A percentile compares a stretch with the other conserved stretches of the same genome.
Evolutionary conservation across 2,113 vertebrate genomes (phyloP).

Genomic region (Scalopus aquaticus): DNA sequence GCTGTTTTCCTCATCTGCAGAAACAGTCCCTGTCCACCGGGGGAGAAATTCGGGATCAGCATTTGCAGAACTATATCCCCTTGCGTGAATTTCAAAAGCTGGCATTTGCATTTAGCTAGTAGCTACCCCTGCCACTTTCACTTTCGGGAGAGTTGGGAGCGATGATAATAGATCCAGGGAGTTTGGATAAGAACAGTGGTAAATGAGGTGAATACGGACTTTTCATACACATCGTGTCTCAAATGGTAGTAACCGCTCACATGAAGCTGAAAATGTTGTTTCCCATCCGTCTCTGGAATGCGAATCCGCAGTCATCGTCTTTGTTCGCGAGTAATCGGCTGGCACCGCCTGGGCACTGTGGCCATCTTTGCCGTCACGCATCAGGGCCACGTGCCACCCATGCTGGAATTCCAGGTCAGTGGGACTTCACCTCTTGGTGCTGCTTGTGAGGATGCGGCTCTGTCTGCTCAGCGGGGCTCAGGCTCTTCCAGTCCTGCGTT

Average conservation of each 20-base stretch:
- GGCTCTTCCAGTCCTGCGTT: slow-evolving; percentile 4
- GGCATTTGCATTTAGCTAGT: background rate
- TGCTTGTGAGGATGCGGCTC: background rate
- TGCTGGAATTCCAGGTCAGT: background rate
- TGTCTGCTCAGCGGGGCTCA: slow-evolving; percentile 3
- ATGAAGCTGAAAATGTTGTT: background rate
- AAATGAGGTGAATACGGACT: background rate
- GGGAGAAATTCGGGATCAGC: background rate
- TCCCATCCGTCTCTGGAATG: background rate
- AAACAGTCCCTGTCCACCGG: background rate
- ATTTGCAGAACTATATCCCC: background rate
- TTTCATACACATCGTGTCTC: background rate
- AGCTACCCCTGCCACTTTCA: background rate
- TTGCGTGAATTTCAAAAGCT: background rate
- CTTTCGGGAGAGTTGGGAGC: background rate
- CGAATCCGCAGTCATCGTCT: background rate
- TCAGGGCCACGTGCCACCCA: too few relatives aligned
- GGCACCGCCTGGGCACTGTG: background rate
- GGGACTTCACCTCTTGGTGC: background rate
- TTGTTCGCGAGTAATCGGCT: background rate
- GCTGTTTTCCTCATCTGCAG: slow-evolving; percentile 15
- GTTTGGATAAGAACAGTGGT: background rate
- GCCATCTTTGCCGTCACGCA: background rate
- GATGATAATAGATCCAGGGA: background rate
- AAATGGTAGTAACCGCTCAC: background rate